phyloP scores from a whole-genome alignment of 1,140 invertebrate genomes.

The Lepidurus apus region DNA sequence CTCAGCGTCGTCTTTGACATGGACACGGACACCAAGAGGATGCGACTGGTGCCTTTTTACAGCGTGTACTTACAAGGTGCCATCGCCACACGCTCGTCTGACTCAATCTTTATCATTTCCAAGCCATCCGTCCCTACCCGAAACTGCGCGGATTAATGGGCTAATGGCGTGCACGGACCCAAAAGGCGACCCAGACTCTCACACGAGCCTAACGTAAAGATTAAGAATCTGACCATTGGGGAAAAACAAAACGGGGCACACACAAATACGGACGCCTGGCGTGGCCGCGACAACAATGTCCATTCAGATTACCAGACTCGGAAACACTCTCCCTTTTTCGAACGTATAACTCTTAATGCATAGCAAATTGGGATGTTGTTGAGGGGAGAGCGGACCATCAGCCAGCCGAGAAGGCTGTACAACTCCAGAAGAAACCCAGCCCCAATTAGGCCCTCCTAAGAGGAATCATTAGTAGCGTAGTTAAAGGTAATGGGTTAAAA shows the following conservation, averaged over 20 bases:
- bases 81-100: not conserved
- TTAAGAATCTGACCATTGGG: not conserved
- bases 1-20: not conserved
- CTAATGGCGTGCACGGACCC: not conserved
- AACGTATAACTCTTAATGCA: not conserved
- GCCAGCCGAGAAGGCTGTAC: not conserved
- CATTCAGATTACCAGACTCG: not conserved
- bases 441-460: not conserved
- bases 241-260: not conserved
- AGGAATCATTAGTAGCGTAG: not conserved
- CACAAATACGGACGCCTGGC: not conserved
- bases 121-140: not conserved
- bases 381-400: not conserved
- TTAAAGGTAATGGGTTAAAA: not conserved
- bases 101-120: constrained; percentile 15
- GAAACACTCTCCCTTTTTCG: not conserved
- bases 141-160: constrained; percentile 1
- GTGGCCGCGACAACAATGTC: not conserved
- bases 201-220: not conserved
- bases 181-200: not conserved
- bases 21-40: not conserved
- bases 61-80: not conserved
- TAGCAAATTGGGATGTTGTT: not conserved
- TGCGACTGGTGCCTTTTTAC: not conserved
- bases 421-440: not conserved